A percentile compares a stretch with the other conserved stretches of the same genome.
Evolutionary conservation across 2,888 invertebrate species (phyloP).

Genomic region (Pinctada fucata): DNA sequence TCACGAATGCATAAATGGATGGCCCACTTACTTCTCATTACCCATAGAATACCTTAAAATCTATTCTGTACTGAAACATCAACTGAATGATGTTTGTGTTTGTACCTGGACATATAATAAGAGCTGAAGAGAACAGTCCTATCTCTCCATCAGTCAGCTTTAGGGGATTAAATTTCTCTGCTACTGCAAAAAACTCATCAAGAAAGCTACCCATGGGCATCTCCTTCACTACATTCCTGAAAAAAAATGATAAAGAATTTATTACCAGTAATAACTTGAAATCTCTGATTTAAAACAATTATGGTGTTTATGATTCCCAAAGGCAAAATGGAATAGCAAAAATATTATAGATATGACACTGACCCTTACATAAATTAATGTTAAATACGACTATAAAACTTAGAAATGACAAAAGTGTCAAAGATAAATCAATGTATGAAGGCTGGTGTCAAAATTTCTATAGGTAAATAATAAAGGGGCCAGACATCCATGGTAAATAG

Average conservation of each 20-base stretch:
- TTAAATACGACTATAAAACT: too few species aligned
- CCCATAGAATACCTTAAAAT: too few species aligned
- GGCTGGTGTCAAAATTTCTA: too few species aligned
- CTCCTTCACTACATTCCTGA: slow-evolving; percentile 61
- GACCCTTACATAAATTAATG: too few species aligned
- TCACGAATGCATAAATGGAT: too few species aligned
- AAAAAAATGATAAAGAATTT: slow-evolving; percentile 25
- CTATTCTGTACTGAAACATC: too few species aligned
- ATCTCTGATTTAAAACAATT: neutral
- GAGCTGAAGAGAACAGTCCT: slow-evolving; percentile 72
- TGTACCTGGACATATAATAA: slow-evolving; percentile 75
- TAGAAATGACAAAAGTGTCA: too few species aligned
- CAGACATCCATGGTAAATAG: too few species aligned
- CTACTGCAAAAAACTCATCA: slow-evolving; percentile 74
- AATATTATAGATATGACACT: neutral
- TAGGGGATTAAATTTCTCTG: slow-evolving; percentile 68
- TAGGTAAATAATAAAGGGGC: too few species aligned
- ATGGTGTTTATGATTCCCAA: neutral
- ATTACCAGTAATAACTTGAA: neutral
- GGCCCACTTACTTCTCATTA: too few species aligned
- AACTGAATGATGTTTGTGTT: neutral
- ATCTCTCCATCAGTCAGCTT: slow-evolving; percentile 71
- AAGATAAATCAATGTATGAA: too few species aligned
- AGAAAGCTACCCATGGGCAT: slow-evolving; percentile 74
- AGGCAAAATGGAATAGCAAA: neutral